Evolutionary conservation across 2,113 vertebrate genomes (phyloP).

Genomic region (Chinchilla lanigera): DNA sequence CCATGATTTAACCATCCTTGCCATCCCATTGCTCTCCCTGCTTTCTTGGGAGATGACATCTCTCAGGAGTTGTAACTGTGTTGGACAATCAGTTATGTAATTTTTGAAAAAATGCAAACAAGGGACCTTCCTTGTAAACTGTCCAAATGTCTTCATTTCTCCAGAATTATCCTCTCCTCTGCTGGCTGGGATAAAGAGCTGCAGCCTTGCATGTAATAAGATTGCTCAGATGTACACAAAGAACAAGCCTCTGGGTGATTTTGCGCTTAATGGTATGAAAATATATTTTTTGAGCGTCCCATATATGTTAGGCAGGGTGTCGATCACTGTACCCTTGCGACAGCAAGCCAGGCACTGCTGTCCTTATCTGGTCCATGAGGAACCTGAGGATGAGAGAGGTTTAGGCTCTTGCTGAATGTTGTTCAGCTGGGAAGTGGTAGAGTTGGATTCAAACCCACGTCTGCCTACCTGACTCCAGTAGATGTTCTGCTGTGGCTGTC

Average conservation of each 20-base stretch:
- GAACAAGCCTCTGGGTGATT: background rate
- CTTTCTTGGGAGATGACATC: background rate
- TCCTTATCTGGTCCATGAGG: background rate
- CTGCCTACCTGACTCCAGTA: background rate
- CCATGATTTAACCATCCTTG: fast-evolving
- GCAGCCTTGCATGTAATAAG: background rate
- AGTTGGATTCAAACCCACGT: background rate
- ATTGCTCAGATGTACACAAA: background rate
- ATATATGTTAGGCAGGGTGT: no score
- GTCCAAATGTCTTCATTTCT: background rate
- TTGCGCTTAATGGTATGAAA: background rate
- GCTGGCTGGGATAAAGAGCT: background rate
- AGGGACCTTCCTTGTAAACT: background rate
- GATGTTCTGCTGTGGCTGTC: background rate
- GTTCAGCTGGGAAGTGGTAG: no score
- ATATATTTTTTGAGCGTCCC: background rate
- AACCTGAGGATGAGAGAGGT: background rate
- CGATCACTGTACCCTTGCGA: fast-evolving
- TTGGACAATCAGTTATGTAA: background rate
- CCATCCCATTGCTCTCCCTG: fast-evolving
- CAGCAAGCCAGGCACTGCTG: background rate
- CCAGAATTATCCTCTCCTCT: background rate
- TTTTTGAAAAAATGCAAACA: background rate
- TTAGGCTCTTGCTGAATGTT: background rate
- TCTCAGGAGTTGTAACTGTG: background rate